These are phyloP conservation scores for Hippotragus niger DNA, from an alignment of 2,113 vertebrate genomes.

Conservation along the genomic window DNA sequence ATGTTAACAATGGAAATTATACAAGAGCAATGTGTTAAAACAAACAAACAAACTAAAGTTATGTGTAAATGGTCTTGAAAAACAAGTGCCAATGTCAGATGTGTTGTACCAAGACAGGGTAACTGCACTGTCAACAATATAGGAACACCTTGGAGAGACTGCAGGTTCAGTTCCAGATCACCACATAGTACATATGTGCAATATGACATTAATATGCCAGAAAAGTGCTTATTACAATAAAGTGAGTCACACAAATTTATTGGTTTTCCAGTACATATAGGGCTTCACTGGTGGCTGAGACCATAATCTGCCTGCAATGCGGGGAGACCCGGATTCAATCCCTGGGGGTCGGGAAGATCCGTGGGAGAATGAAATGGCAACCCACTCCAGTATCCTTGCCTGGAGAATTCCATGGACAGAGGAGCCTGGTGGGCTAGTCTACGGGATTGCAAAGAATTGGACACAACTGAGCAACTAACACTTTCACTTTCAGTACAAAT, in stretches of 20 bases:
- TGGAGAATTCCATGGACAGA: not conserved
- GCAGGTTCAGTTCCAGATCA: not conserved
- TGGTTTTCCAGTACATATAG: not conserved
- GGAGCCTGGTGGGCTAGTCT: not conserved
- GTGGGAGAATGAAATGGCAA: not conserved
- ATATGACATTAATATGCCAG: not conserved
- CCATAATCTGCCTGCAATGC: not conserved
- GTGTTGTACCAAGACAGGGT: not conserved
- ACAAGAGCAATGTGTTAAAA: not conserved
- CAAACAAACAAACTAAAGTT: not conserved
- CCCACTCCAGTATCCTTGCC: not conserved
- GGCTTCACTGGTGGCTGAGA: not conserved
- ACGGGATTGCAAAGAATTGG: not conserved
- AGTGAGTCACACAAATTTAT: not conserved
- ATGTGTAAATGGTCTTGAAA: not conserved
- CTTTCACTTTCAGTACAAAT: not conserved
- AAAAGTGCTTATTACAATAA: not conserved
- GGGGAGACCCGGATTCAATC: accelerated
- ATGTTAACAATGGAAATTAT: not conserved
- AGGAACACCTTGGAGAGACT: not conserved
- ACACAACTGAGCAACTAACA: not conserved
- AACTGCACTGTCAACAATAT: not conserved
- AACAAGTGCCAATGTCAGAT: not conserved
- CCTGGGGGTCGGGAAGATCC: not conserved
- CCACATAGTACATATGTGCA: not conserved